A percentile compares a stretch with the other conserved stretches of the same genome.
Conservation (phyloP, 2,797 vertebrate species). For the Pitangus sulphuratus region DNA sequence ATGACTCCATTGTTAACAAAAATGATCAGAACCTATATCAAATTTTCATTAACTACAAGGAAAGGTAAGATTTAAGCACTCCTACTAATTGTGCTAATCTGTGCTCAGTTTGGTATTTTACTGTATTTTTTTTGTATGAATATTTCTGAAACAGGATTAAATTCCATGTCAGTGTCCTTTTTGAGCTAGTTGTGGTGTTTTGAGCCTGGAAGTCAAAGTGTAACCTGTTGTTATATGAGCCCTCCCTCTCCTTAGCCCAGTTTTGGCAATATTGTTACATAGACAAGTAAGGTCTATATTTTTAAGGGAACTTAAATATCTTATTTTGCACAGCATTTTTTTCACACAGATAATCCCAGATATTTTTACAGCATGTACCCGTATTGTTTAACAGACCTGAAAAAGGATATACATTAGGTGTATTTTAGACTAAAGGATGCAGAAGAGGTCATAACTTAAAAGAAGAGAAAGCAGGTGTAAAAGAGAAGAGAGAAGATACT, state of each 20-base stretch:
- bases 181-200: not conserved
- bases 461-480: not conserved
- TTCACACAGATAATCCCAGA: not conserved
- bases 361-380: not conserved
- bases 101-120: not conserved
- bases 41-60: slow-evolving; percentile 95
- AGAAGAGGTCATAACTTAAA: not conserved
- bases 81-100: not conserved
- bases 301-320: not conserved
- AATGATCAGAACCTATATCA: slow-evolving; percentile 91
- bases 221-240: not conserved
- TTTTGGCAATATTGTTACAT: not conserved
- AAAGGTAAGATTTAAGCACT: slow-evolving; percentile 82
- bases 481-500: not conserved
- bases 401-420: not conserved
- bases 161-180: not conserved
- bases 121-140: not conserved
- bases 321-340: not conserved
- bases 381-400: not conserved
- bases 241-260: not conserved
- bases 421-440: not conserved
- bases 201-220: not conserved
- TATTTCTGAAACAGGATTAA: not conserved
- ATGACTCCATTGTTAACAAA: slow-evolving; percentile 89
- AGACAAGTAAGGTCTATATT: not conserved